A percentile compares a stretch with the other conserved stretches of the same genome.
Evolutionary conservation across 2,888 invertebrate species (phyloP).

Genomic region (Sinhomidia bicolor): DNA sequence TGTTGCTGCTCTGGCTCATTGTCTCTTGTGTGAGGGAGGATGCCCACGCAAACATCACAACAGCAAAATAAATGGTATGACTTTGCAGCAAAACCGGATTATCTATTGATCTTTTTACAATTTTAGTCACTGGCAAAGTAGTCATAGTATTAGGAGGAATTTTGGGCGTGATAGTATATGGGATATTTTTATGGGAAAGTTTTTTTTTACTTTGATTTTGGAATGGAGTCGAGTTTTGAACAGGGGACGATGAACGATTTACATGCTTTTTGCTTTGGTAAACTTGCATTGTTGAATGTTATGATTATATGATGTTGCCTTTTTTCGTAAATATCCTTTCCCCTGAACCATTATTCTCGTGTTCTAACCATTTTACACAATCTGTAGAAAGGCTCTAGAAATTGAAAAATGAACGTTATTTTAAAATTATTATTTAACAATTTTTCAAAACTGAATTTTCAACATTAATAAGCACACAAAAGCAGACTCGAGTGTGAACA

Average conservation of each 20-base stretch:
- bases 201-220: neutral
- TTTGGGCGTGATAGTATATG: conserved; percentile 32
- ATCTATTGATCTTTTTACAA: conserved; percentile 22
- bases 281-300: too few species aligned
- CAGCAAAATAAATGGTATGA: conserved; percentile 3
- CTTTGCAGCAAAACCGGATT: conserved; percentile 28
- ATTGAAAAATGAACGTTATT: too few species aligned
- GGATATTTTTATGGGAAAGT: conserved; percentile 2
- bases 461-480: too few species aligned
- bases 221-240: neutral
- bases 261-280: neutral
- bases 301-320: too few species aligned
- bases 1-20: conserved; percentile 33
- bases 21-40: conserved; percentile 54
- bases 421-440: too few species aligned
- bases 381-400: too few species aligned
- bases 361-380: too few species aligned
- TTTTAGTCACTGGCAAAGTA: conserved; percentile 23
- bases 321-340: too few species aligned
- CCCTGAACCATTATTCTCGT: too few species aligned
- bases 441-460: too few species aligned
- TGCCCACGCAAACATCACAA: conserved; percentile 46
- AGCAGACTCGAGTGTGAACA: too few species aligned
- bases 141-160: neutral
- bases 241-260: neutral